Percentiles rank a stretch among this genome's conserved stretches.
Conservation (phyloP, 2,888 invertebrate genomes). For the Epirrhoe alternata region DNA sequence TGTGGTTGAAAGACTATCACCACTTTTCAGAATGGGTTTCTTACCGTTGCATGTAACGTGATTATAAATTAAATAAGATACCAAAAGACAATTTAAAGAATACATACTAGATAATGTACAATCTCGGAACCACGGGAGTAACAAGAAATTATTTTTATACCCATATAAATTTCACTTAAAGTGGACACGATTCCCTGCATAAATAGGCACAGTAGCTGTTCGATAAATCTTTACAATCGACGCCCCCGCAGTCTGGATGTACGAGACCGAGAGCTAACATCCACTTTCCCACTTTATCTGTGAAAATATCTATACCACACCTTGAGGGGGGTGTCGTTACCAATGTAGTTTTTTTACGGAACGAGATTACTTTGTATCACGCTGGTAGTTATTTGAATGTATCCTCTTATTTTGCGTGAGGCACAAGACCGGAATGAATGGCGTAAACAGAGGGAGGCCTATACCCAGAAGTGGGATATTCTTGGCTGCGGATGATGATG, state of each 20-base stretch:
- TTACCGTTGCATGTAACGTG: neutral
- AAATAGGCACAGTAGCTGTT: conserved; percentile 67
- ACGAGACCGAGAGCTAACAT: conserved; percentile 25
- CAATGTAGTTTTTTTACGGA: too few species aligned
- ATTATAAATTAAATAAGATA: neutral
- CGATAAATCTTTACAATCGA: conserved; percentile 69
- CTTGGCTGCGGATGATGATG: too few species aligned
- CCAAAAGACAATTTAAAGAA: conserved; percentile 18
- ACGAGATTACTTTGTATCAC: neutral
- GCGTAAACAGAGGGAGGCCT: too few species aligned
- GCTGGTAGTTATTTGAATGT: neutral
- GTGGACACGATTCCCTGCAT: conserved; percentile 50
- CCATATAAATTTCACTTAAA: conserved; percentile 63
- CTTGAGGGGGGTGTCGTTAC: too few species aligned
- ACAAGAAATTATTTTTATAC: conserved; percentile 59
- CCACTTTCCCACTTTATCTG: neutral
- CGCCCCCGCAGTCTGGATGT: conserved; percentile 62
- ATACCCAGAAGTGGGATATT: too few species aligned
- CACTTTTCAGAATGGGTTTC: neutral
- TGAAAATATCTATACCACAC: too few species aligned
- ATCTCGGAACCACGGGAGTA: conserved; percentile 37
- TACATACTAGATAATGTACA: conserved; percentile 17
- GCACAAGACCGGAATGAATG: too few species aligned
- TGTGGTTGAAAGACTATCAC: too few species aligned
- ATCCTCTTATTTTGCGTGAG: too few species aligned